Conservation (phyloP, 1,140 invertebrate genomes). For the Cherax quadricarinatus region DNA sequence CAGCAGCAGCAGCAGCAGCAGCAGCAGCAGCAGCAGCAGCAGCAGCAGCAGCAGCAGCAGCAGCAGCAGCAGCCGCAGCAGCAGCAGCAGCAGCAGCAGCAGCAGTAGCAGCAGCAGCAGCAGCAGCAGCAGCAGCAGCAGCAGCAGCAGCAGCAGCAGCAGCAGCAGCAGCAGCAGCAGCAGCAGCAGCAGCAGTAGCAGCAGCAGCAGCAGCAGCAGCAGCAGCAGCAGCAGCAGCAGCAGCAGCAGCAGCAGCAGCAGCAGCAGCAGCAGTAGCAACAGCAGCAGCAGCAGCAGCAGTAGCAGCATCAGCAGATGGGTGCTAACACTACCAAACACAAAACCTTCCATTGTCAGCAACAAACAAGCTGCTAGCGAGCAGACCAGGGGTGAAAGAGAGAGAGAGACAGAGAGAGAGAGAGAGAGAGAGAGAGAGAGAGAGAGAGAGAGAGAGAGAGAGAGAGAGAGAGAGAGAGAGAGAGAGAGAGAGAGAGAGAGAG, state of each 20-base stretch:
- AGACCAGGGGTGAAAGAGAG: background rate
- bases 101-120: background rate
- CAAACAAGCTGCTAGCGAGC: background rate
- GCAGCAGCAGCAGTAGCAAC: background rate
- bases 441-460: background rate
- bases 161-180: too few species aligned
- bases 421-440: background rate
- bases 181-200: background rate
- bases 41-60: background rate
- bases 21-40: background rate
- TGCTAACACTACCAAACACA: background rate
- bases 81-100: background rate
- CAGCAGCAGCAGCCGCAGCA: background rate
- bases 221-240: background rate
- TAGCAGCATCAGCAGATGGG: background rate
- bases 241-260: background rate
- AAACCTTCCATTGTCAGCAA: background rate
- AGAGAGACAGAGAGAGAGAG: background rate
- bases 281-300: background rate
- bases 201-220: background rate
- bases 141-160: background rate
- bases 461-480: background rate
- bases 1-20: background rate
- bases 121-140: background rate
- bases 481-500: background rate